Conservation (phyloP, 2,888 invertebrate genomes). For the Mellilla xanthometata region DNA sequence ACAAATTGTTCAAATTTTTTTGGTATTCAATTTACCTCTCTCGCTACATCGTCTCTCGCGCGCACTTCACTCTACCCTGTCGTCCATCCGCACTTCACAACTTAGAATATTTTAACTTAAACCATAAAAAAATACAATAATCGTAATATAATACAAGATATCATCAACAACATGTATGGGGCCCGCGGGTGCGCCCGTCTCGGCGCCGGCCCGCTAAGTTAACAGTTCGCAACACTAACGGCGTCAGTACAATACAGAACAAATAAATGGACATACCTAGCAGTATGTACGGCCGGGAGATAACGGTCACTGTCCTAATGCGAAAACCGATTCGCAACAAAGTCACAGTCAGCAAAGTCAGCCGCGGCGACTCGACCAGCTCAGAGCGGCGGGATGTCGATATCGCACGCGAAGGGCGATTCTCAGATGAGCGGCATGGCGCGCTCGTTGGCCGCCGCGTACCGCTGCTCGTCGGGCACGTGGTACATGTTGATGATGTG, state of each 20-base stretch:
- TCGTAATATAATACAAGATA: conserved; percentile 77
- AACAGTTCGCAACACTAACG: conserved; percentile 73
- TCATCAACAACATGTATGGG: conserved; percentile 67
- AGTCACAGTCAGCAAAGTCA: conserved; percentile 61
- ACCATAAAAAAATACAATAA: conserved; percentile 79
- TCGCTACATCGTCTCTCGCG: conserved; percentile 68
- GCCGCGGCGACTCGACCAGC: conserved; percentile 76
- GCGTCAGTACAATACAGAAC: conserved; percentile 69
- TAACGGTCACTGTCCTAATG: conserved; percentile 73
- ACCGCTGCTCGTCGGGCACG: conserved; percentile 85
- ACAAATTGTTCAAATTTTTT: conserved; percentile 81
- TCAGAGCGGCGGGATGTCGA: conserved; percentile 85
- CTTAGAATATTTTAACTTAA: conserved; percentile 77
- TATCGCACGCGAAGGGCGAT: conserved; percentile 85
- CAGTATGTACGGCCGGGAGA: conserved; percentile 70
- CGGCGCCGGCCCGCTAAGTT: conserved; percentile 36
- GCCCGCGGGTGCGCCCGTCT: conserved; percentile 31
- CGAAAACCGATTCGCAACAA: conserved; percentile 56
- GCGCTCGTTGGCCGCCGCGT: conserved; percentile 83
- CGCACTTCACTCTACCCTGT: conserved; percentile 55
- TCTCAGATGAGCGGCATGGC: conserved; percentile 86
- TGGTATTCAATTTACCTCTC: conserved; percentile 80
- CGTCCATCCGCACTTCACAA: conserved; percentile 68
- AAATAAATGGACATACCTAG: conserved; percentile 77
- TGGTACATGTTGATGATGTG: conserved; percentile 87